Evolutionary conservation across 2,888 invertebrate genomes (phyloP), one percentile per base, ranked within the genome.

Genomic region (Strigamia transsilvanica): DNA sequence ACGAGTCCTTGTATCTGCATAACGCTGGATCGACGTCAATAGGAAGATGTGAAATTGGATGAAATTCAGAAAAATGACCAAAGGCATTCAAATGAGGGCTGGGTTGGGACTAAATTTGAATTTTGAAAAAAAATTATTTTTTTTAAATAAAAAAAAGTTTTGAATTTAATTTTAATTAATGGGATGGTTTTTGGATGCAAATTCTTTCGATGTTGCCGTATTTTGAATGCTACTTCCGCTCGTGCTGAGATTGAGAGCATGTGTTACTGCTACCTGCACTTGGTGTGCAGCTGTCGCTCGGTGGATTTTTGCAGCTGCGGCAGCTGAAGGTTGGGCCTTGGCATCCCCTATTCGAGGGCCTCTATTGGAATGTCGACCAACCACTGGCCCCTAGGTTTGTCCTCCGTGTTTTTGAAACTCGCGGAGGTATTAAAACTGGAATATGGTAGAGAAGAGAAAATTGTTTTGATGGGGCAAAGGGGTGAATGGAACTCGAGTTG

Each of bases 261-360:
- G 73, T 73, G 73, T 73, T 73, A 15, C 32, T 27, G 73, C 73
- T 73, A 73, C 73, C 73, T 73, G 73, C 73, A 73, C 73, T 73
- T 73, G 73, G 73, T 73, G 12, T 73, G 73, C 73, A 73, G 73
- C 73, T 73, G 73, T 27, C 13, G 73, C 27, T 73, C 73, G 73
- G 73, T 73, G 73, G 73, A 73, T 73, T 73, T 73, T 73, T 73
- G 73, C 73, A 73, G 73, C 73, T 73, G 73, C 73, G 73, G 73
- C 73, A 73, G 73, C 73, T 73, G 73, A 73, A 73, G 73, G 73
- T 32, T 73, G 73, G 73, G 73, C 73, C 73, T 73, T 73, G 73
- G 73, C 73, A 27, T n/a, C 73, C 73, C 73, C 73, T 73, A 32
- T 73, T 73, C 73, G 15, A 73, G 73, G 73, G 73, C 73, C 73